A percentile compares a stretch with the other conserved stretches of the same genome.
Evolutionary conservation across 1,140 invertebrate genomes (phyloP).

Genomic region (Drosophila busckii): DNA sequence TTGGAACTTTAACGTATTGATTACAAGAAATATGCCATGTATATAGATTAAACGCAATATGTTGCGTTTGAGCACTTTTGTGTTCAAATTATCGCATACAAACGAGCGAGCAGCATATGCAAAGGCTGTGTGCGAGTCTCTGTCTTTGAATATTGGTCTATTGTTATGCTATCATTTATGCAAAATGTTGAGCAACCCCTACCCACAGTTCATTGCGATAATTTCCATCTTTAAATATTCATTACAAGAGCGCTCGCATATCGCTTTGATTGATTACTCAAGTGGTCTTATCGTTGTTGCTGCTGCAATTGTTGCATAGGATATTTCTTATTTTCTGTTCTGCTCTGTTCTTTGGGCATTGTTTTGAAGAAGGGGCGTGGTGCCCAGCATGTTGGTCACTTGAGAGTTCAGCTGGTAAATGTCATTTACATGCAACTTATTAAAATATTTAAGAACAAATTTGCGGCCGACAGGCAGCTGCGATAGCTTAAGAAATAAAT

Average conservation of each 20-base stretch:
- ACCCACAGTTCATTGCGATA: slow-evolving; percentile 58
- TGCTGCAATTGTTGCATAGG: slow-evolving; percentile 46
- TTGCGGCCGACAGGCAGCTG: slow-evolving; percentile 25
- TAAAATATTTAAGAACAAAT: slow-evolving; percentile 38
- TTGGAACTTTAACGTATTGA: slow-evolving; percentile 36
- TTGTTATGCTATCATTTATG: slow-evolving; percentile 70
- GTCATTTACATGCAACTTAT: slow-evolving; percentile 51
- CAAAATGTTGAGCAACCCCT: slow-evolving; percentile 49
- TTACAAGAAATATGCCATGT: slow-evolving; percentile 51
- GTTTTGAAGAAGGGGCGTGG: slow-evolving; percentile 40
- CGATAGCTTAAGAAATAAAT: slow-evolving; percentile 23
- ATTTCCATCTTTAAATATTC: slow-evolving; percentile 74
- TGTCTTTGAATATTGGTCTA: slow-evolving; percentile 57
- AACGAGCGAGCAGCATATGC: slow-evolving; percentile 36
- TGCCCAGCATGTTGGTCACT: slow-evolving; percentile 68
- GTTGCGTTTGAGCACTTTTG: slow-evolving; percentile 46
- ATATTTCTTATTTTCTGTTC: slow-evolving; percentile 23
- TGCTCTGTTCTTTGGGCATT: slow-evolving; percentile 32
- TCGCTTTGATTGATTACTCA: slow-evolving; percentile 75
- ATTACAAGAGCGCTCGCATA: slow-evolving; percentile 63
- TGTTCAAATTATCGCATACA: slow-evolving; percentile 67
- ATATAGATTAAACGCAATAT: slow-evolving; percentile 49
- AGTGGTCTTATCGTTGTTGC: slow-evolving; percentile 73
- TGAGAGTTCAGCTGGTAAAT: slow-evolving; percentile 55
- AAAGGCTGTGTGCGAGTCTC: slow-evolving; percentile 38